phyloP scores from a whole-genome alignment of 2,888 invertebrate genomes.

The Psylliodes chrysocephalus region DNA sequence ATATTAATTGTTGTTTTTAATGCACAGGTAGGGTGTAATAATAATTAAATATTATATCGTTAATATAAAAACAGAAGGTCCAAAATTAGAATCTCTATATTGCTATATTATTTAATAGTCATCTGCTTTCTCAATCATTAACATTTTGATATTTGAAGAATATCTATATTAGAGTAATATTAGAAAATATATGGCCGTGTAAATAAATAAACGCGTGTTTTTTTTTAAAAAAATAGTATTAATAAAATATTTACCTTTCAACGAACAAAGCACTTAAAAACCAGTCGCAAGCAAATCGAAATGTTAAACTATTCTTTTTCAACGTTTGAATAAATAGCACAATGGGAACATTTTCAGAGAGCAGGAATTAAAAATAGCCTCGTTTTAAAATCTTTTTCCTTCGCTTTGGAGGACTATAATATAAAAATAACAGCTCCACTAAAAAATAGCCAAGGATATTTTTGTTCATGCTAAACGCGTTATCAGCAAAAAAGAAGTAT shows the following conservation, averaged over 20 bases:
- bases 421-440: conserved; percentile 1
- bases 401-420: neutral
- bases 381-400: neutral
- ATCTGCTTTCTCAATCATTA: too few species aligned
- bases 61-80: too few species aligned
- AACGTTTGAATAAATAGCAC: neutral
- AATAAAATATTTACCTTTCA: neutral
- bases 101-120: too few species aligned
- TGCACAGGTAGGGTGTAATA: too few species aligned
- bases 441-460: conserved; percentile 1
- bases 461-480: conserved; percentile 17
- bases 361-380: neutral
- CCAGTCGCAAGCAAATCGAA: neutral
- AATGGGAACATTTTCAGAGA: neutral
- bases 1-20: too few species aligned
- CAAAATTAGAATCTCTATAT: too few species aligned
- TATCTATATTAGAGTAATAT: too few species aligned
- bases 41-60: too few species aligned
- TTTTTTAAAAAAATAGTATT: too few species aligned
- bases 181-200: too few species aligned
- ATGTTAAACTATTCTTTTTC: neutral
- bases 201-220: too few species aligned
- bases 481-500: conserved; percentile 18
- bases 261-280: neutral
- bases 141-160: too few species aligned